Conservation (phyloP, 2,797 vertebrate species). For the Labroides dimidiatus region DNA sequence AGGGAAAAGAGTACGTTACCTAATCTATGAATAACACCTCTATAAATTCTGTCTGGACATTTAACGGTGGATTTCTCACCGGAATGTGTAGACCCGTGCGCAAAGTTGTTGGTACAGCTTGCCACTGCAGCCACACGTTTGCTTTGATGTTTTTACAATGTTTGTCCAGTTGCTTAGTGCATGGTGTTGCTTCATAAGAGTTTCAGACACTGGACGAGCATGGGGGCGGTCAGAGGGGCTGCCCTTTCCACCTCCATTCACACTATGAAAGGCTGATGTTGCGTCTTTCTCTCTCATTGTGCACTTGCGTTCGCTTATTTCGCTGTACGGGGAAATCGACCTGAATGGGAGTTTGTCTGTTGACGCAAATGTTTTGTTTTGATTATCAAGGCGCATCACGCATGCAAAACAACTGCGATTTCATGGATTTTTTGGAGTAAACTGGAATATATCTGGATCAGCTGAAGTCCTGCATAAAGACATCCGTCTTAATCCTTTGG, state of each 20-base stretch:
- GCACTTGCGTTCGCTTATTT: slow-evolving; percentile 42
- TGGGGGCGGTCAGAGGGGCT: slow-evolving; percentile 77
- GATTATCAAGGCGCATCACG: slow-evolving; percentile 7
- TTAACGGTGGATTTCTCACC: slow-evolving; percentile 70
- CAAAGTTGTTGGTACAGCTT: slow-evolving; percentile 62
- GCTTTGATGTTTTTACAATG: slow-evolving; percentile 89
- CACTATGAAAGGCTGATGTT: slow-evolving; percentile 71
- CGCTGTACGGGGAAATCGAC: slow-evolving; percentile 20
- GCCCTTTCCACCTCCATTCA: slow-evolving; percentile 80
- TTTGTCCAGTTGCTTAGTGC: slow-evolving; percentile 88
- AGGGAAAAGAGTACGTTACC: not conserved
- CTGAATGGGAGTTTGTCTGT: slow-evolving; percentile 20
- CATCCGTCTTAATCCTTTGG: slow-evolving; percentile 18
- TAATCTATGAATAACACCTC: slow-evolving; percentile 52
- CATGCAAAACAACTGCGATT: not conserved
- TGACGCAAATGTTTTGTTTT: slow-evolving; percentile 31
- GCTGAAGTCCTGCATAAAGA: slow-evolving; percentile 17
- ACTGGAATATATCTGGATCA: not conserved
- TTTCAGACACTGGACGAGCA: slow-evolving; percentile 70
- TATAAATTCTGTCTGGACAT: slow-evolving; percentile 67
- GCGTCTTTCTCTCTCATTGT: slow-evolving; percentile 70
- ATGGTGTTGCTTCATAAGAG: slow-evolving; percentile 77
- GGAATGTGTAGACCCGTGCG: slow-evolving; percentile 65
- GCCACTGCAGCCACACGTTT: slow-evolving; percentile 41
- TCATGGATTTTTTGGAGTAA: too few species aligned